Evolutionary conservation across 2,113 vertebrate genomes (phyloP), one percentile per base, ranked within the genome.

Genomic region (Clarias gariepinus): DNA sequence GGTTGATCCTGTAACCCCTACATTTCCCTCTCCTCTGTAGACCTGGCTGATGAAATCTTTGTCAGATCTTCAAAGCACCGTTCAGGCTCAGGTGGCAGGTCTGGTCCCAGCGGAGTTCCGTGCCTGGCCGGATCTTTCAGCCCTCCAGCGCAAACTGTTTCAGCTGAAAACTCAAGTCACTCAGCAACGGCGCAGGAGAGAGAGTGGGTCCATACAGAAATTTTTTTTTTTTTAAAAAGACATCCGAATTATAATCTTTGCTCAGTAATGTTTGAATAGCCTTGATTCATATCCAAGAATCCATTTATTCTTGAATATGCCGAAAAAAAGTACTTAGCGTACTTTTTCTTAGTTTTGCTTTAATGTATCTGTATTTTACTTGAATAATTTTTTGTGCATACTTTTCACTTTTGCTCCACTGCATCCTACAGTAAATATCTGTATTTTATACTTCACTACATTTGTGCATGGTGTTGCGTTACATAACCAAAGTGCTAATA

Each of bases 101-200:
- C 15, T 7, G n/a, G 63, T 66, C 4, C 84, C 87, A 30, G 82
- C 87, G 41, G 89, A 89, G 57, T 92, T 90, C 61, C 69, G 64
- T 3, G n/a, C 53, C 7, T 66, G 71, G 88, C 64, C 74, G 4
- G 81, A 90, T 0, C 69, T 90, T 7, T 83, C 64, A 8, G 84
- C 84, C 0, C 88, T 95, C 63, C 87, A 3, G 15, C 91, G 79
- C 81, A 94, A 92, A 86, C 8, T 91, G 0, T 95, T 95, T 53
- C 4, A 88, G 1, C 84, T 94, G 53, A 83, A 52, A 80, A 93
- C 89, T 4, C 30, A 23, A 63, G n/a, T 4, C 63, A 3, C 33
- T 18, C 71, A 66, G 55, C 88, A 25, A 69, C 28, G 60, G 13
- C 90, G 90, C 36, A 90, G 76, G 83, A 94, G 93, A 90, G 82